Base-by-base conservation (phyloP, 2,888 invertebrate genomes). In the Chrysolina americana region DNA sequence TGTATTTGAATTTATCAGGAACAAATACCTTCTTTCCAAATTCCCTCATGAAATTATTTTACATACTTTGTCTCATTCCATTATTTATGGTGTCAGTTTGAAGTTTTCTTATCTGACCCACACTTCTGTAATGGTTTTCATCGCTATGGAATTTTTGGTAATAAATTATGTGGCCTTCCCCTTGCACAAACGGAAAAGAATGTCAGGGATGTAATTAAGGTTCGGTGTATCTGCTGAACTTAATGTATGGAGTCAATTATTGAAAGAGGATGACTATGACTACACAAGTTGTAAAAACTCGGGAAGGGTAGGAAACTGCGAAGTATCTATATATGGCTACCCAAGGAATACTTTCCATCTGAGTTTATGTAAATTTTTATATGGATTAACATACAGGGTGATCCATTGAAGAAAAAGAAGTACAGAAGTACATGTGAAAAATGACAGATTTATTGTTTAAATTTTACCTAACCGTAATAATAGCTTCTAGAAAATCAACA, bases 31-130 rank as follows among this genome's bases (percentile, higher is more conserved):
- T 64, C 47, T 2, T 23, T 23, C 23, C 48, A 21, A 65, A 65
- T 47, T 47, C 65, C 47, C 9, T 50, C 36, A 68, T 41, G 68
- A 63, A 66, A 68, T 72, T 47, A 41, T 68, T 66, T 50, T 59
- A 41, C 65, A 73, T 73, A 65, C 65, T 73, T 73, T 41, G 65
- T 65, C 65, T 44, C 70, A 59, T 73, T 65, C 50, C 41, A 50
- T 73, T 65, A 73, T 73, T 70, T 73, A 73, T 70, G 48, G 48
- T 70, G 65, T 73, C 69, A 73, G 56, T 69, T 65, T 41, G 68
- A 28, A 47, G 53, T 56, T 68, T 47, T 23, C 73, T 73, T 73
- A 73, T 73, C 73, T 73, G 70, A 59, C 68, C 65, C 73, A 65
- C 69, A 73, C 70, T 73, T 59, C 23, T 53, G 68, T 73, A 69